Evolutionary conservation across 2,888 invertebrate species (phyloP), one percentile per base, ranked within the genome.

Genomic region (Eupithecia pulchellata): DNA sequence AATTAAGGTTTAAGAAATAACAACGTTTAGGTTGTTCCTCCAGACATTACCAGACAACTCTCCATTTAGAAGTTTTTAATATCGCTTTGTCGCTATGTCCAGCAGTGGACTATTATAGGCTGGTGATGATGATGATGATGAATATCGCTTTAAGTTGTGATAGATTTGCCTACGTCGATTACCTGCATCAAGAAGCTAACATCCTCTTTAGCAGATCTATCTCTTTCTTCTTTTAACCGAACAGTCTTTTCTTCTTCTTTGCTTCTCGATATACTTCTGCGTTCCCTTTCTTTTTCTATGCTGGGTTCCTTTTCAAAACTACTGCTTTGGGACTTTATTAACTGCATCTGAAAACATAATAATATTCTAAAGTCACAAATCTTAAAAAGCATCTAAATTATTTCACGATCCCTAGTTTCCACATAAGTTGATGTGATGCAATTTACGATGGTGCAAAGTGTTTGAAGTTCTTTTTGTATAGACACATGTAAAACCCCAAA

Each of bases 301-400:
- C 93, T 94, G 52, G 94, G 88, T 82, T 94, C 94, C 79, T 94
- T 95, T 82, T 95, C 94, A 82, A 94, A 93, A 88, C 94, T 94
- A 82, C 89, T 94, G 82, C 89, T 94, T 83, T 94, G 94, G 66
- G 91, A 88, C 84, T 95, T 95, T 74, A 95, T 89, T 74, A 95
- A 89, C 78, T 95, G 95, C 89, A 95, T 95, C 91, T 95, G 90
- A 73, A 91, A 91, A 72, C n/a, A 70, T 64, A 39, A 52, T 25
- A 52, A 52, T 25, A 52, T 20, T 25, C 4, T 47, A 9, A 20
- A 20, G 47, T 20, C 36, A 34, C 36, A 36, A 9, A 14, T 14
- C 4, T 9, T 39, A 14, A 14, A 39, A 5, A 39, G 39, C 39
- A 14, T 17, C 17, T 39, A 39, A 17, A 5, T n/a, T n/a, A n/a